A percentile compares a stretch with the other conserved stretches of the same genome.
These are phyloP conservation scores for Julus scandinavius DNA, from an alignment of 2,888 invertebrate genomes.

Conservation along the genomic window DNA sequence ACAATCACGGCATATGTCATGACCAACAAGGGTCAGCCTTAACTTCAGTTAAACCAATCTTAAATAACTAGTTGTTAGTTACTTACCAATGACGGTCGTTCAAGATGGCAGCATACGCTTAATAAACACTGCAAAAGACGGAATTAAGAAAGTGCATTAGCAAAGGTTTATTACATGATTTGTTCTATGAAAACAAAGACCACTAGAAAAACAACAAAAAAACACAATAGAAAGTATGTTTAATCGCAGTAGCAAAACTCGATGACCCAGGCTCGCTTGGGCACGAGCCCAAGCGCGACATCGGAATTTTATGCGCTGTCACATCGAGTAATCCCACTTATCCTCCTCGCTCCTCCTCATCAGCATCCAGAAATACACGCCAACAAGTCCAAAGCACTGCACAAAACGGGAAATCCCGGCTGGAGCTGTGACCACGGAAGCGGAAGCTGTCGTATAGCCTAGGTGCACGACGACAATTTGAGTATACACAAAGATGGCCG, in stretches of 20 bases:
- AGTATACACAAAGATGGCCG: conserved; percentile 41
- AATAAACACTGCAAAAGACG: not conserved
- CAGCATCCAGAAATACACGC: conserved; percentile 39
- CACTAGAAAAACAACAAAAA: not conserved
- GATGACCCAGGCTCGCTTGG: not conserved
- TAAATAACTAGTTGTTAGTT: not conserved
- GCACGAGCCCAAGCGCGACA: not conserved
- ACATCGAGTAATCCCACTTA: conserved; percentile 10
- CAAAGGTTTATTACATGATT: not conserved
- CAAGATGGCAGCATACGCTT: not conserved
- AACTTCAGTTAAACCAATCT: not conserved
- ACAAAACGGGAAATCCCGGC: not conserved
- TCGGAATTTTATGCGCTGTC: not conserved
- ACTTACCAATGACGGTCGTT: not conserved
- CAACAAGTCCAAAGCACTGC: conserved; percentile 31
- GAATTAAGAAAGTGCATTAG: not conserved
- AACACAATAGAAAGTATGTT: not conserved
- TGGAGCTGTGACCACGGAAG: not conserved
- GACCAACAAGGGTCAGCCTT: not conserved
- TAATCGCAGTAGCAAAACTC: not conserved
- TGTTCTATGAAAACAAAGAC: not conserved
- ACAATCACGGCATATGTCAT: no score
- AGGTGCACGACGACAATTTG: conserved; percentile 46
- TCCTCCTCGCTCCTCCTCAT: not conserved
- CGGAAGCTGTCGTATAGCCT: conserved; percentile 15